Base-by-base conservation (phyloP, 2,797 vertebrate genomes). In the Pristis pectinata region DNA sequence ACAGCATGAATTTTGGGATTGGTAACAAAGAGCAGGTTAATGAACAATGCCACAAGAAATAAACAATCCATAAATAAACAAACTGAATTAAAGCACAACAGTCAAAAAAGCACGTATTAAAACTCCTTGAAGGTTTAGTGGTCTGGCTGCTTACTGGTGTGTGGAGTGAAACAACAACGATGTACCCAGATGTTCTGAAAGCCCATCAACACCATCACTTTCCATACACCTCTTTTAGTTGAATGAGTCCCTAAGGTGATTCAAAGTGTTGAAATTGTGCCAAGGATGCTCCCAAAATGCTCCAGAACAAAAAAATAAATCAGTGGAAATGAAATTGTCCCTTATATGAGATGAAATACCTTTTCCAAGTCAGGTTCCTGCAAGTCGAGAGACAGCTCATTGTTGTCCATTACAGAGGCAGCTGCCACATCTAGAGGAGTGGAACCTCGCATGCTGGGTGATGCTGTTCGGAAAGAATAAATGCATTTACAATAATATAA, bases 361-460 rank as follows among this genome's bases (percentile, higher is more conserved):
- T 99, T 99, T 95, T 99, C 98, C 0, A 99, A 97, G 95, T 99
- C 99, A 1, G 99, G 99, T 95, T 99, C 99, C 94, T 99, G 98
- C 95, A 99, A 97, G 0, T 98, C 98, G 11, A 99, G 97, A 0
- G 99, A 98, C 95, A 99, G 97, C 92, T 99, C 98, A 0, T 99
- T 99, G 97, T 99, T 99, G 97, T 99, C 99, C 99, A 99, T 99
- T 95, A 99, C 98, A 0, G 99, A 99, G 67, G 99, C 98, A 94
- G 99, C 99, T 61, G 99, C 99, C 95, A 99, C 99, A 95, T 99
- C 99, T 0, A 99, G 96, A 7, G 99, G 99, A 94, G 99, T 99
- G 0, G 99, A 99, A 89, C 99, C 99, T 95, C 99, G 98, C 99
- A 99, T 99, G 0, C 98, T 98, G 6, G 99, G 99, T 95, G 99